Percentiles rank a stretch among this genome's conserved stretches.
Evolutionary conservation across 2,797 vertebrate genomes (phyloP).

Genomic region (Danionella dracula): DNA sequence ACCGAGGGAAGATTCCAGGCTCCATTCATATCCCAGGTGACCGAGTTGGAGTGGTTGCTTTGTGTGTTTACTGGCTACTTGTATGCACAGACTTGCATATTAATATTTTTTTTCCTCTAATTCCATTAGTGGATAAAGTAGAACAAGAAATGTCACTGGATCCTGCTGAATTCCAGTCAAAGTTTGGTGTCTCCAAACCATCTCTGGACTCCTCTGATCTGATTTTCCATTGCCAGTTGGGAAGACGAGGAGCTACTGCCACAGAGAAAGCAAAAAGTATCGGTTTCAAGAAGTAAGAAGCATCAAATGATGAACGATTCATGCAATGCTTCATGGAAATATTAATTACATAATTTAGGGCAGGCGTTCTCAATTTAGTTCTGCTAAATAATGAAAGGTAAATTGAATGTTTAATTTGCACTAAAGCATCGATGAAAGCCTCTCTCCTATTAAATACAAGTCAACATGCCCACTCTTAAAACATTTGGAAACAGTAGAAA

Average conservation of each 20-base stretch:
- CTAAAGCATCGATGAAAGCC: no score
- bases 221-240: slow-evolving; percentile 76
- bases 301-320: not conserved
- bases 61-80: no score
- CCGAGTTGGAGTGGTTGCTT: no score
- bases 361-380: no score
- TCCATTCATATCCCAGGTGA: slow-evolving; percentile 75
- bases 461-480: no score
- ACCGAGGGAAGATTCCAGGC: slow-evolving; percentile 66
- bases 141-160: slow-evolving; percentile 67
- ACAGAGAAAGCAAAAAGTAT: slow-evolving; percentile 60
- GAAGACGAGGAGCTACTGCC: slow-evolving; percentile 64
- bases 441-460: no score
- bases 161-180: slow-evolving; percentile 63
- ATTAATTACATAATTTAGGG: not conserved
- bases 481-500: no score
- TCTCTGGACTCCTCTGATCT: slow-evolving; percentile 56
- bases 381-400: no score
- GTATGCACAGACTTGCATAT: no score
- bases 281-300: slow-evolving; percentile 69
- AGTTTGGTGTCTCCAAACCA: slow-evolving; percentile 68
- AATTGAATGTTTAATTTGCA: no score
- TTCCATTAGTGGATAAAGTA: slow-evolving; percentile 62
- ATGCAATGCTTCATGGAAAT: no score
- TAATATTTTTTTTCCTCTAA: not conserved